Percentiles rank a stretch among this genome's conserved stretches.
phyloP scores from a whole-genome alignment of 2,888 invertebrate species.

The Timandra comae region DNA sequence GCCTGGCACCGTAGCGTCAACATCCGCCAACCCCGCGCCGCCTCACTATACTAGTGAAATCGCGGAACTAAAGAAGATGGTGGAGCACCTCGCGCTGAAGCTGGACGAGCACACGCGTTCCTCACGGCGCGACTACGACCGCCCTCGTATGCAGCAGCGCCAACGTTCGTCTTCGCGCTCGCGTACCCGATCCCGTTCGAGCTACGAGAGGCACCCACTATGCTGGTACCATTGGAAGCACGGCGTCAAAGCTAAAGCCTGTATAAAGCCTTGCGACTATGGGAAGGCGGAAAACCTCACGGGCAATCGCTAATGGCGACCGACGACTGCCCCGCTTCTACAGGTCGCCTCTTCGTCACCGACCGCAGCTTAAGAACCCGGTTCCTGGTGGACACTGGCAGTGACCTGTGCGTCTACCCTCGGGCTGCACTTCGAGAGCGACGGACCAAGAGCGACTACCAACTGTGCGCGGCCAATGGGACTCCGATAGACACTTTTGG shows the following conservation, averaged over 20 bases:
- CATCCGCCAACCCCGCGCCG: not conserved
- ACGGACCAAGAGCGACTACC: slow-evolving; percentile 8
- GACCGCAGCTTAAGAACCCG: slow-evolving; percentile 12
- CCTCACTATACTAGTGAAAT: not conserved
- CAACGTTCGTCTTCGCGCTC: not conserved
- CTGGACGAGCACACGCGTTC: not conserved
- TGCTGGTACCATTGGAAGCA: slow-evolving; percentile 23
- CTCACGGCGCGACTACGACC: not conserved
- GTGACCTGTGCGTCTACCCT: slow-evolving; percentile 20
- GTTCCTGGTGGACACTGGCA: slow-evolving; percentile 19
- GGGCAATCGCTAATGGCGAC: slow-evolving; percentile 18
- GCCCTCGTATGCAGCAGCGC: not conserved
- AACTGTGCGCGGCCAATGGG: slow-evolving; percentile 24
- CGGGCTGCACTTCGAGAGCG: slow-evolving; percentile 10
- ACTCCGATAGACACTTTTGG: slow-evolving; percentile 21
- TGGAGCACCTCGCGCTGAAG: not conserved
- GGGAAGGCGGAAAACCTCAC: slow-evolving; percentile 11
- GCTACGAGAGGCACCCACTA: slow-evolving; percentile 10
- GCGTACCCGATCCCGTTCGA: slow-evolving; percentile 13
- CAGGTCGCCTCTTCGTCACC: slow-evolving; percentile 21
- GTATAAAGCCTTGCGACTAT: slow-evolving; percentile 15
- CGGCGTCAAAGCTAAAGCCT: slow-evolving; percentile 7
- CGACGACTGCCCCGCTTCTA: slow-evolving; percentile 11
- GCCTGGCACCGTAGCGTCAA: not conserved
- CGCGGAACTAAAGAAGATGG: not conserved